phyloP scores from a whole-genome alignment of 2,113 vertebrate genomes.

The Syngnathus scovelli region DNA sequence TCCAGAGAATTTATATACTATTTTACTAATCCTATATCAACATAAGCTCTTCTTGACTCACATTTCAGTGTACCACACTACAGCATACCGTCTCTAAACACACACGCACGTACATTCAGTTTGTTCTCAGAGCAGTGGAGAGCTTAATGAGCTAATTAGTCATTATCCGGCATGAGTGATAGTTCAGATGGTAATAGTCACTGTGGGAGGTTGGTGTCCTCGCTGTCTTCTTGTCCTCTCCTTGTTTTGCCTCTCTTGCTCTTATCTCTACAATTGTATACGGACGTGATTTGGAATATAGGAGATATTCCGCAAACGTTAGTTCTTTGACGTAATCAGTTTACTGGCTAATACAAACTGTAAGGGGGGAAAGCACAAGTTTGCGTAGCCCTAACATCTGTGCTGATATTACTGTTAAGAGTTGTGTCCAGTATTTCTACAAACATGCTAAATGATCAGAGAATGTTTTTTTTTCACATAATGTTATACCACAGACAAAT shows the following conservation, averaged over 20 bases:
- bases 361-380: conserved; percentile 7
- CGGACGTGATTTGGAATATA: conserved; percentile 13
- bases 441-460: not conserved
- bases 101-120: not conserved
- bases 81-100: not conserved
- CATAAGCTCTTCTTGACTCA: not conserved
- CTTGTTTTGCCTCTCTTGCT: conserved; percentile 21
- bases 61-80: not conserved
- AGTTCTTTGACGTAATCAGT: conserved; percentile 42
- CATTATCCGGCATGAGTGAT: conserved; percentile 46
- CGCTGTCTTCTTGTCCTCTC: conserved; percentile 44
- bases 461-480: not conserved
- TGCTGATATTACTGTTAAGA: not conserved
- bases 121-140: conserved; percentile 16
- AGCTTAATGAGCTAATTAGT: conserved; percentile 50
- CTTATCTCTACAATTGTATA: conserved; percentile 31
- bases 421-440: not conserved
- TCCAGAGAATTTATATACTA: not conserved
- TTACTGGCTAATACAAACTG: conserved; percentile 27
- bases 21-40: not conserved
- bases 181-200: conserved; percentile 41
- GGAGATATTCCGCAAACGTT: conserved; percentile 18
- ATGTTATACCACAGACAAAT: too few relatives aligned
- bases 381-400: not conserved
- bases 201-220: conserved; percentile 40